Evolutionary conservation across 2,888 invertebrate genomes (phyloP), one percentile per base, ranked within the genome.

Genomic region (Julus scanicus): DNA sequence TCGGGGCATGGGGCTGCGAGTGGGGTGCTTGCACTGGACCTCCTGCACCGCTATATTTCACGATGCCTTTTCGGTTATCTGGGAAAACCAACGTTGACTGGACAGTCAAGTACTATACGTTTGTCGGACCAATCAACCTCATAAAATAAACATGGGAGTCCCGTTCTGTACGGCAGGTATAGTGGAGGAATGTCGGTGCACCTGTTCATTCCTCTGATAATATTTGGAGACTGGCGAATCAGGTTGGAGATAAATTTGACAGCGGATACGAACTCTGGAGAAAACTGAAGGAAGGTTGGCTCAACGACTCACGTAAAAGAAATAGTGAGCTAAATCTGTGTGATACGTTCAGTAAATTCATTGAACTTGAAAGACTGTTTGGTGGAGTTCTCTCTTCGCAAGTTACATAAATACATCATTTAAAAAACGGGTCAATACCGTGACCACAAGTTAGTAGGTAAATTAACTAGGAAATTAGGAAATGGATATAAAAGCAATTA

Each of bases 11-110:
- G 91, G 89, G 90, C 20, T 90, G 90, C 37, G 90, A 91, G 87
- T 91, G 91, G 91, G 91, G 91, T 48, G 91, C 91, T 2, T 91
- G 90, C 88, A 91, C 91, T 0, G 91, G 91, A 4, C 91, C 91
- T 3, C 91, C 91, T 8, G 91, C 91, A 0, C 91, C 91, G 6
- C 89, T 91, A 0, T 90, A 90, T 83, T 91, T 91, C 83, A 91
- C 91, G 4, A 90, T 90, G 89, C 91, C 91, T 1, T 90, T 90
- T 48, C 89, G 90, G 86, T 91, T 91, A 87, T 91, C 91, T 8
- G 91, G 91, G 53, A 90, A 91, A 89, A 91, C 90, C 90, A 91
- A 91, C 86, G 91, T 91, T 2, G 91, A 91, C 87, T 91, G 91
- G 86, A 91, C 91, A 9, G 90, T 91, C 89, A 91, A 91, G 86